Evolutionary conservation across 1,140 invertebrate genomes (phyloP), one percentile per base, ranked within the genome.

Genomic region (Aphelenchoides besseyi): DNA sequence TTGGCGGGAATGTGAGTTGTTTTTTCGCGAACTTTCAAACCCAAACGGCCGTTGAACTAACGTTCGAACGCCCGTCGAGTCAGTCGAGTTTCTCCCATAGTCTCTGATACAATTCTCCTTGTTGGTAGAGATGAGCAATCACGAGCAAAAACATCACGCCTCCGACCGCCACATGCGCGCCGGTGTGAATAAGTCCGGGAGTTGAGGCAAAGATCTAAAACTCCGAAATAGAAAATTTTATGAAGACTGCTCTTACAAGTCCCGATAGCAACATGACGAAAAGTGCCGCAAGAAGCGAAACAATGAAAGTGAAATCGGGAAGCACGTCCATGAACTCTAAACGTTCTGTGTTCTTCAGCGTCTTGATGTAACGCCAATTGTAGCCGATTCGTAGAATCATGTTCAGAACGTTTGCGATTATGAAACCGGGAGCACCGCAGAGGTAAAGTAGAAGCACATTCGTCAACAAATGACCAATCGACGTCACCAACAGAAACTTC

Each of bases 351-450:
- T 69, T 69, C 12, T 9, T n/a, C 69, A 71, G 1, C 1, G 12
- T n/a, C 5, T 32, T 41, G 30, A 73, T 67, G 36, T 72, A 74
- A 1, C 28, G 18, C 75, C 75, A 76, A 57, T 79, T 76, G 53
- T 75, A 76, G 5, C 16, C 29, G n/a, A 79, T 73, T 36, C 75
- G 37, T 1, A 63, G n/a, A 12, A 79, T 28, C 18, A 54, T 66
- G 33, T 75, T 75, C 2, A 61, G 28, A 61, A 67, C 41, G 41
- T 78, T 78, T 23, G 76, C 73, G 8, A 78, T 23, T 8, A 78
- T 70, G 66, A 78, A 78, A 12, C 76, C 76, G 3, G 41, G 59
- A 32, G 75, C 78, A 12, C 76, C 76, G 32, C 77, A 32, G 48
- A 37, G 32, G 30, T 35, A 30, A 26, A 30, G 69, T 2, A 78